Base-by-base conservation (phyloP, 2,797 vertebrate species). In the Neosalanx taihuensis region DNA sequence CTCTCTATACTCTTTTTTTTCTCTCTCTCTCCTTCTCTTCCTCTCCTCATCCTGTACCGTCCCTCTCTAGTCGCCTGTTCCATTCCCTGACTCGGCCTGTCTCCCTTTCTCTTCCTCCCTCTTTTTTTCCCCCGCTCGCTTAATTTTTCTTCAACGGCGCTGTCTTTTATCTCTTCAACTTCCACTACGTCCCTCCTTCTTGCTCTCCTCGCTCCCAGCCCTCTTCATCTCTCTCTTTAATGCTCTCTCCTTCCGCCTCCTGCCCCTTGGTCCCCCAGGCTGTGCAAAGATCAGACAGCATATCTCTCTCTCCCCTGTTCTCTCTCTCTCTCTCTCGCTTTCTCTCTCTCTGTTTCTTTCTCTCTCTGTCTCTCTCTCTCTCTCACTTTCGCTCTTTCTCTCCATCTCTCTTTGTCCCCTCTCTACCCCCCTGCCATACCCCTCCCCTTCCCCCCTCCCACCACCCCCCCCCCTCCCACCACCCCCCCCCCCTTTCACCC, bases 1-100 rank as follows among this genome's bases (percentile, higher is more conserved):
- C 62, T 46, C 71, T 63, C 67, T 74, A 64, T 66, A 41, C 37
- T 41, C 37, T 41, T 62, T 72, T 31, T 49, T 73, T 76, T 69
- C 74, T 69, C 74, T 69, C 74, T 69, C 74, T 64, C 72, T 70
- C 30, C 26, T 51, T 2, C 1, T 20, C 41, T 7, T 10, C 13
- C 35, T 75, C 75, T 70, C 66, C 65, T 73, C 58, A 18, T 69
- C 72, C 73, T 77, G 77, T 66, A 64, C 72, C 35, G 56, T 73
- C 76, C 67, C 73, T 64, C 71, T 72, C 51, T 31, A 10, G 6
- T 13, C 41, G 3, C 26, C 53, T 33, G 72, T 78, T 77, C 68
- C 84, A 80, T 79, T 87, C 89, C 84, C 84, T 77, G 88, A 78
- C 84, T 89, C 79, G 85, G 87, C 84, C 74, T 74, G 71, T 80